Conservation (phyloP, 2,113 vertebrate species). For the Pygathrix nemaeus region DNA sequence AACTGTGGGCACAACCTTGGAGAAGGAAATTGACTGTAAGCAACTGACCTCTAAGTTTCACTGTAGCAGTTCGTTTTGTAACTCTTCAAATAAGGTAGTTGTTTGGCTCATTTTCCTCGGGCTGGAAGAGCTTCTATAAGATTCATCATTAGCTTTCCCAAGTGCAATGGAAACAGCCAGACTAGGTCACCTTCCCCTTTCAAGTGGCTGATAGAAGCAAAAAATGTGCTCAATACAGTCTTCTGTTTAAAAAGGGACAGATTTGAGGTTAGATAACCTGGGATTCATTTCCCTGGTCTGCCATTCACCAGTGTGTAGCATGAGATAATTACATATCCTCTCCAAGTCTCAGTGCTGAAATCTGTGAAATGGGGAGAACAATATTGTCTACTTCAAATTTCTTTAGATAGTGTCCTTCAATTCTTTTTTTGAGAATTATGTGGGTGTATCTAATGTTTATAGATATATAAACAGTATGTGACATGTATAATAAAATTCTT, state of each 20-base stretch:
- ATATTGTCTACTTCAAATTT: not conserved
- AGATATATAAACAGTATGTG: not conserved
- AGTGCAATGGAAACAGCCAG: not conserved
- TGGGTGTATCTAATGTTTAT: not conserved
- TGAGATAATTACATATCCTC: fast-evolving
- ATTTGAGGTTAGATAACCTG: not conserved
- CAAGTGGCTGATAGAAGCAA: not conserved
- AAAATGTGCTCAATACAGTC: not conserved
- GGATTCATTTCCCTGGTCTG: not conserved
- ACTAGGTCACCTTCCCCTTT: not conserved
- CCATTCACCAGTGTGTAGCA: fast-evolving
- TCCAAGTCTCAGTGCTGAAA: not conserved
- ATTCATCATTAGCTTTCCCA: not conserved
- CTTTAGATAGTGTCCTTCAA: not conserved
- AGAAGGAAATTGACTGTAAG: not conserved
- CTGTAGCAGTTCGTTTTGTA: not conserved
- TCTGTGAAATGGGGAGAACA: not conserved
- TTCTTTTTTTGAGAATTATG: not conserved
- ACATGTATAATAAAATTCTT: not conserved
- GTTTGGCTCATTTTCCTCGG: not conserved
- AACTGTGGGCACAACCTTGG: not conserved
- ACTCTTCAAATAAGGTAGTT: not conserved
- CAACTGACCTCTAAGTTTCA: not conserved
- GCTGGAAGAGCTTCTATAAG: fast-evolving
- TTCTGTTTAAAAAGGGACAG: not conserved